Percentiles rank a stretch among this genome's conserved stretches.
These are phyloP conservation scores for Dipodomys merriami DNA, from an alignment of 2,113 vertebrate genomes.

Conservation along the genomic window DNA sequence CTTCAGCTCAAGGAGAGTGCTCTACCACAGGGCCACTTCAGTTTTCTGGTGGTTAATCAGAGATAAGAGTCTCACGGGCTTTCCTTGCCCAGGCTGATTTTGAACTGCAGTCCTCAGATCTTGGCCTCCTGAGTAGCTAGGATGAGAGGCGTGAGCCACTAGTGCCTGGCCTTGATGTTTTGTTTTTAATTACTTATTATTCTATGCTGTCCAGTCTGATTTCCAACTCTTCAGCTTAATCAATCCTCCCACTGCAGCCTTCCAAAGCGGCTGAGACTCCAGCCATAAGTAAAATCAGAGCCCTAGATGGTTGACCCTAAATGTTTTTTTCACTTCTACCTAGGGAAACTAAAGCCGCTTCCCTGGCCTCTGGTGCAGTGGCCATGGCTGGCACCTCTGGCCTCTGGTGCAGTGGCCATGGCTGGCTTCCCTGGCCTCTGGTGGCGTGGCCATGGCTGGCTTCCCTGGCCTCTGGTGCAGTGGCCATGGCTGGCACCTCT, in stretches of 20 bases:
- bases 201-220: neutral
- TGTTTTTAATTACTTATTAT: too few species aligned
- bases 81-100: too few species aligned
- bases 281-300: neutral
- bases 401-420: neutral
- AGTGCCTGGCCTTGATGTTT: neutral
- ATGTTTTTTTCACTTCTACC: neutral
- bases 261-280: neutral
- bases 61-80: too few species aligned
- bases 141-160: too few species aligned
- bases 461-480: neutral
- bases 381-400: too few species aligned
- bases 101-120: too few species aligned
- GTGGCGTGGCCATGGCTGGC: neutral
- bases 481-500: too few species aligned
- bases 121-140: too few species aligned
- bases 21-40: too few species aligned
- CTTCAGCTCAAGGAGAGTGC: too few species aligned
- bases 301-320: neutral
- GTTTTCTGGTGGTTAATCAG: too few species aligned
- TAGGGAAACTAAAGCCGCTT: rapidly evolving
- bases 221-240: neutral
- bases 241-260: neutral
- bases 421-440: neutral
- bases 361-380: neutral